phyloP scores from a whole-genome alignment of 2,113 vertebrate genomes.

The Trematomus loennbergii region DNA sequence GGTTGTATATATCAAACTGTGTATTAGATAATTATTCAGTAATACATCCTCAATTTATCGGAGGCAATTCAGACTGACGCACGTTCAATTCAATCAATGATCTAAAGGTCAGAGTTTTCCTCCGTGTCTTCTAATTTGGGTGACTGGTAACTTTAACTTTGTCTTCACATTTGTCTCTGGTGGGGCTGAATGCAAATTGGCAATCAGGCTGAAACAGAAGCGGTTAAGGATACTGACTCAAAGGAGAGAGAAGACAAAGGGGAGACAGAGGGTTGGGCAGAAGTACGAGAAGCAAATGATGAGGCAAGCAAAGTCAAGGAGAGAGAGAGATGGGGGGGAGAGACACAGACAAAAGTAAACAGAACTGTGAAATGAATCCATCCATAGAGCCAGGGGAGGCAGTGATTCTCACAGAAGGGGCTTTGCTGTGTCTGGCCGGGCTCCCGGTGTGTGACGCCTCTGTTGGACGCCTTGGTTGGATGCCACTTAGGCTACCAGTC shows the following conservation, averaged over 20 bases:
- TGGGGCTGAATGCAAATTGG: slow-evolving; percentile 9
- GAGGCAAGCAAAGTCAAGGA: slow-evolving; percentile 44
- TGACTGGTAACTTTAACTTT: slow-evolving; percentile 3
- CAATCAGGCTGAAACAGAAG: slow-evolving; percentile 23
- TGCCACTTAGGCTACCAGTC: slow-evolving; percentile 23
- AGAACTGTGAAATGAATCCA: slow-evolving; percentile 55
- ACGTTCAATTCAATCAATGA: neutral
- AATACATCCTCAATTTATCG: neutral
- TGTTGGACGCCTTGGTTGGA: slow-evolving; percentile 29
- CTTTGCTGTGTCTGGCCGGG: slow-evolving; percentile 30
- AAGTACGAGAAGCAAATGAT: slow-evolving; percentile 29
- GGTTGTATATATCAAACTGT: too few relatives aligned
- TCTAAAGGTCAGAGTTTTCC: slow-evolving; percentile 17
- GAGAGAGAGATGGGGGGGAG: neutral
- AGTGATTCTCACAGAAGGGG: slow-evolving; percentile 39
- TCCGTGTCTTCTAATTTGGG: neutral
- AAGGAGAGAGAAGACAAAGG: slow-evolving; percentile 13
- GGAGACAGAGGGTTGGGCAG: slow-evolving; percentile 13
- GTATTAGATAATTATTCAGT: neutral
- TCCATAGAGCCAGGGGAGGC: slow-evolving; percentile 48
- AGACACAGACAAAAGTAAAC: slow-evolving; percentile 36
- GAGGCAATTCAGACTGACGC: neutral
- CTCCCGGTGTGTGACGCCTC: slow-evolving; percentile 28
- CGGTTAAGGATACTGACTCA: neutral
- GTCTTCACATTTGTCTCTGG: slow-evolving; percentile 26